Percentiles rank a stretch among this genome's conserved stretches.
Evolutionary conservation across 1,140 invertebrate genomes (phyloP).

Genomic region (Proales similis): DNA sequence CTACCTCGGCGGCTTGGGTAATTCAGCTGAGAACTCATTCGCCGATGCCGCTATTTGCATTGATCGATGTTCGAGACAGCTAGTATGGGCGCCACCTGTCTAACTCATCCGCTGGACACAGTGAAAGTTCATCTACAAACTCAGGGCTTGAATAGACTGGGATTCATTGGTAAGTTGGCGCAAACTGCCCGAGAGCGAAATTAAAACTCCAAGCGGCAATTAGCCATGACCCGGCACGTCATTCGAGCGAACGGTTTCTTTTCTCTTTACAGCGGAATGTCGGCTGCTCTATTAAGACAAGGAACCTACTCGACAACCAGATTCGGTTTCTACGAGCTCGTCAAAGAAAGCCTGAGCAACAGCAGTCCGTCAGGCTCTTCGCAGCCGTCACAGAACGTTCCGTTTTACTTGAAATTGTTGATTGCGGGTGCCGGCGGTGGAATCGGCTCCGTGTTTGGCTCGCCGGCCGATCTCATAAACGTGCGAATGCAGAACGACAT

Average conservation of each 20-base stretch:
- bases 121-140: slow-evolving; percentile 97
- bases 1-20: slow-evolving; percentile 35
- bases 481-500: slow-evolving; percentile 99
- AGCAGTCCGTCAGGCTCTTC: neutral
- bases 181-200: slow-evolving; percentile 65
- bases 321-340: slow-evolving; percentile 88
- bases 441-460: slow-evolving; percentile 79
- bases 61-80: slow-evolving; percentile 5
- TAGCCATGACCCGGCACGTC: slow-evolving; percentile 3
- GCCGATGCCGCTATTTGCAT: neutral
- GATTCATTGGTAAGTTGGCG: slow-evolving; percentile 44
- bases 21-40: neutral
- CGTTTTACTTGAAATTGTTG: slow-evolving; percentile 66
- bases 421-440: slow-evolving; percentile 79
- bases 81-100: slow-evolving; percentile 77
- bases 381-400: slow-evolving; percentile 48
- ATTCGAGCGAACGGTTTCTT: slow-evolving; percentile 60
- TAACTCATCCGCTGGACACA: slow-evolving; percentile 93
- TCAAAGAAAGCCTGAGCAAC: slow-evolving; percentile 41
- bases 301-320: slow-evolving; percentile 88
- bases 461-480: slow-evolving; percentile 93
- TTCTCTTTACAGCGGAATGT: slow-evolving; percentile 91
- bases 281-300: slow-evolving; percentile 85
- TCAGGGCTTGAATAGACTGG: slow-evolving; percentile 66
- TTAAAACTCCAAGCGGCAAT: neutral